phyloP scores from a whole-genome alignment of 92 coral and sea anemone species.

The Blastomussa wellsi region DNA sequence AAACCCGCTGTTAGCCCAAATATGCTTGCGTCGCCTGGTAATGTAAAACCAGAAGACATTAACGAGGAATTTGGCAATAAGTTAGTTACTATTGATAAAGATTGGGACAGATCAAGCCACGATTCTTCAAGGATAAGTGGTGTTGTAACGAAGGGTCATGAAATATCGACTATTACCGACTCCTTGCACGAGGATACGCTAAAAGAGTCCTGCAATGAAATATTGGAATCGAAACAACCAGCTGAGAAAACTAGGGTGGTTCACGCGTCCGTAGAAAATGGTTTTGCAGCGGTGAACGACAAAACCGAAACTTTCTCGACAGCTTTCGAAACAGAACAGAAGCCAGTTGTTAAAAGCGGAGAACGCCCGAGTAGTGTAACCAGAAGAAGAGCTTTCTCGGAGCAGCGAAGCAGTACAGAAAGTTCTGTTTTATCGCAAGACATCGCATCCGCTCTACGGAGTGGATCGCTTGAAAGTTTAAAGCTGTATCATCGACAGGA shows the following conservation, averaged over 20 bases:
- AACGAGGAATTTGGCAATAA: background rate
- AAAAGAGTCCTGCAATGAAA: background rate
- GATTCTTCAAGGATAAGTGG: background rate
- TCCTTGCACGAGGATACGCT: background rate
- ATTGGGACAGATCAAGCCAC: background rate
- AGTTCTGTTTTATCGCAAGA: background rate
- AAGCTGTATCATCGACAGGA: conserved; percentile 12
- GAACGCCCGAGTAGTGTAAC: background rate
- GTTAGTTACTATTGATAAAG: background rate
- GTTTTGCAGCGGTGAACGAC: background rate
- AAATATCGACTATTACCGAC: background rate
- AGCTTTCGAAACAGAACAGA: background rate
- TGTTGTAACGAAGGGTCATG: background rate
- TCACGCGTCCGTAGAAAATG: background rate
- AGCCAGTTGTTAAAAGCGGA: background rate
- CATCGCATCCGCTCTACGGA: conserved; percentile 10
- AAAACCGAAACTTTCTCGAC: background rate
- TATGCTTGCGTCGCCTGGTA: background rate
- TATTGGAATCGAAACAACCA: background rate
- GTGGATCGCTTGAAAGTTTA: conserved; percentile 34
- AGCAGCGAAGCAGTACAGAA: background rate
- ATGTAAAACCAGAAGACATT: background rate
- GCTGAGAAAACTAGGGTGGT: background rate
- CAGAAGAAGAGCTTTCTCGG: conserved; percentile 15
- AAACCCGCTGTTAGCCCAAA: background rate